These are phyloP conservation scores for Bacillus rossius DNA, from an alignment of 1,140 invertebrate species.

Conservation along the genomic window DNA sequence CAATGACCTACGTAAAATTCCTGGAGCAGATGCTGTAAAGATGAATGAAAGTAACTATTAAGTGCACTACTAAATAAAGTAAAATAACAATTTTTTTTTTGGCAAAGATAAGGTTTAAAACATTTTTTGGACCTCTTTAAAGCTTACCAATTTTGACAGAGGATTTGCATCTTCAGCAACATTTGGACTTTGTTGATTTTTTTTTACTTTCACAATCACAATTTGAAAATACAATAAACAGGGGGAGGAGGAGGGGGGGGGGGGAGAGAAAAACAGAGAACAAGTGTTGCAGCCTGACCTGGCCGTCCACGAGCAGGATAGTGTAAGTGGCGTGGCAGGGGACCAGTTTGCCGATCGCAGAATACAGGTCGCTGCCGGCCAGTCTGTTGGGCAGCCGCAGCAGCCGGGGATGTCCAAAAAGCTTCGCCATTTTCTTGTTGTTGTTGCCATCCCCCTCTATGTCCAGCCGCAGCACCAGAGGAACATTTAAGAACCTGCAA, in stretches of 20 bases:
- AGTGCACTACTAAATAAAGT: too few species aligned
- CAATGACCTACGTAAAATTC: neutral
- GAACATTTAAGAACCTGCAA: slow-evolving; percentile 45
- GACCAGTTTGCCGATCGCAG: slow-evolving; percentile 45
- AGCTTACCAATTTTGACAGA: too few species aligned
- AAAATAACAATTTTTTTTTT: too few species aligned
- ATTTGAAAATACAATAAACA: neutral
- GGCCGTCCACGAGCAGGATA: slow-evolving; percentile 46
- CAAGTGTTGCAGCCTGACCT: slow-evolving; percentile 36
- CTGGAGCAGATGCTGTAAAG: neutral
- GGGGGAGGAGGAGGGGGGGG: neutral
- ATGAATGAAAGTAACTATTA: too few species aligned
- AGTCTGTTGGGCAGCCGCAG: slow-evolving; percentile 52
- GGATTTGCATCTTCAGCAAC: too few species aligned
- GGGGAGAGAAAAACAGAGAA: neutral
- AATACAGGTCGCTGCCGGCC: slow-evolving; percentile 47
- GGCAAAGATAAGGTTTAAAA: too few species aligned
- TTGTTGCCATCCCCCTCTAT: slow-evolving; percentile 47
- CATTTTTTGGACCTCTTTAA: too few species aligned
- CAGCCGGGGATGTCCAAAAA: slow-evolving; percentile 55
- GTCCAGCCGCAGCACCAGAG: slow-evolving; percentile 51
- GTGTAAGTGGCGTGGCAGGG: slow-evolving; percentile 46
- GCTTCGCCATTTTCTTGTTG: slow-evolving; percentile 43
- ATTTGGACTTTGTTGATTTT: neutral
- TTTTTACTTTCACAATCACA: neutral